phyloP scores from a whole-genome alignment of 1,140 invertebrate genomes.

The Pseudoatta argentina region DNA sequence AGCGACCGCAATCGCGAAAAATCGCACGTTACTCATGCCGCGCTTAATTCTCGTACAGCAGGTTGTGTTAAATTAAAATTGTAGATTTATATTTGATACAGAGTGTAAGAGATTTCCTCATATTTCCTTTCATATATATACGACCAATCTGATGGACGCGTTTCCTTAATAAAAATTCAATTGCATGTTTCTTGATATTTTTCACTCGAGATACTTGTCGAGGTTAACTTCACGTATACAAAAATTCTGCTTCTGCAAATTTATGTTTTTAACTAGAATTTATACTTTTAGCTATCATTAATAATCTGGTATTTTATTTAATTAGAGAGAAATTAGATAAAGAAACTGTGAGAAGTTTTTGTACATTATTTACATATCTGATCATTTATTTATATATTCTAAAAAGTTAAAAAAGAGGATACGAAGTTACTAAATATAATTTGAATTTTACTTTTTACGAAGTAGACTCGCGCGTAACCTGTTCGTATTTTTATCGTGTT shows the following conservation, averaged over 20 bases:
- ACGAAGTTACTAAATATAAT: neutral
- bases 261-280: neutral
- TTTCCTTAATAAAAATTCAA: neutral
- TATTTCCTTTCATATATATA: neutral
- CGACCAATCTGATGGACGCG: neutral
- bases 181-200: neutral
- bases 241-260: neutral
- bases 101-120: conserved; percentile 1
- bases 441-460: conserved; percentile 1
- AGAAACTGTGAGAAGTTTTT: neutral
- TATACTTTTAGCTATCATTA: neutral
- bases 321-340: neutral
- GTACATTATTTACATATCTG: neutral
- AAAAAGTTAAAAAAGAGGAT: neutral
- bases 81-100: conserved; percentile 33
- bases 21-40: conserved; percentile 12
- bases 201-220: neutral
- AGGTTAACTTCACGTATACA: neutral
- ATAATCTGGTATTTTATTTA: conserved; percentile 9
- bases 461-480: neutral
- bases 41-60: neutral
- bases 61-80: conserved; percentile 36
- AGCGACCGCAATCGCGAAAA: conserved; percentile 32
- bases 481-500: conserved; percentile 23
- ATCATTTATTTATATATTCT: neutral